Percentiles rank a stretch among this genome's conserved stretches.
These are phyloP conservation scores for Oncorhynchus gorbuscha DNA, from an alignment of 2,113 vertebrate genomes.

Conservation along the genomic window DNA sequence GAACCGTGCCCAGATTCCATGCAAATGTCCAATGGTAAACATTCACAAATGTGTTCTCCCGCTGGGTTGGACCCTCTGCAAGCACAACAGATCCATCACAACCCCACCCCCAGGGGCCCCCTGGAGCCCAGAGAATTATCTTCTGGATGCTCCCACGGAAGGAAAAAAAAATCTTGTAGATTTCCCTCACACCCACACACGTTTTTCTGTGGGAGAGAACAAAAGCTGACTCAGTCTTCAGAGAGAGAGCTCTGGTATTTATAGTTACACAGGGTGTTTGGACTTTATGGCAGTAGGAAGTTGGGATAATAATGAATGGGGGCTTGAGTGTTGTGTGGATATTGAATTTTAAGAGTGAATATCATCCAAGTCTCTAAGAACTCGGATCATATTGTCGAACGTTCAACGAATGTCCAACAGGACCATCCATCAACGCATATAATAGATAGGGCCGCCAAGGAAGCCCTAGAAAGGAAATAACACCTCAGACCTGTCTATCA, in stretches of 20 bases:
- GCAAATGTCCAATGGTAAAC: conserved; percentile 35
- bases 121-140: conserved; percentile 5
- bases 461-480: no score
- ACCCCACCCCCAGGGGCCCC: conserved; percentile 6
- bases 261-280: not conserved
- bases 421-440: no score
- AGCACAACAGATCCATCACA: conserved; percentile 24
- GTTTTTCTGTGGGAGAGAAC: conserved; percentile 4
- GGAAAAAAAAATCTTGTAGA: not conserved
- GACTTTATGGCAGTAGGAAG: no score
- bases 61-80: not conserved
- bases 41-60: conserved; percentile 31
- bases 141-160: conserved; percentile 1
- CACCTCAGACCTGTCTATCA: no score
- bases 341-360: not conserved
- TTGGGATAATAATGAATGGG: not conserved
- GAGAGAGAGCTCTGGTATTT: not conserved
- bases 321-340: not conserved
- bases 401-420: no score
- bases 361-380: no score
- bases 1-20: conserved; percentile 47
- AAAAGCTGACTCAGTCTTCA: not conserved
- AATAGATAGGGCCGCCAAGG: no score
- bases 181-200: not conserved
- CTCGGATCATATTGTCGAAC: no score